A percentile compares a stretch with the other conserved stretches of the same genome.
phyloP scores from a whole-genome alignment of 1,140 invertebrate species.

The Drosophila repletoides region DNA sequence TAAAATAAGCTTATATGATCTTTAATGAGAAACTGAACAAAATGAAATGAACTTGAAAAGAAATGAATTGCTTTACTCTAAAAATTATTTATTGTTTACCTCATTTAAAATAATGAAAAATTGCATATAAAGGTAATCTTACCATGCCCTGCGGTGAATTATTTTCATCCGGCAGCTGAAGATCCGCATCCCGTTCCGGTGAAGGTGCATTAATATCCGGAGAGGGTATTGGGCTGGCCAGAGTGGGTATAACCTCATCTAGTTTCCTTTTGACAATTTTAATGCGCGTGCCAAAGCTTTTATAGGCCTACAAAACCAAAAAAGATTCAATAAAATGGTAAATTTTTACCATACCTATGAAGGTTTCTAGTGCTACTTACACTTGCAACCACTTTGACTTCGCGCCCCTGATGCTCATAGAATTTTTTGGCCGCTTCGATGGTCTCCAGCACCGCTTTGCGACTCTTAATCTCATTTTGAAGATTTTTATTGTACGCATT shows the following conservation, averaged over 20 bases:
- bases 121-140: background rate
- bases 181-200: constrained; percentile 90
- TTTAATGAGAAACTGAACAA: too few relatives aligned
- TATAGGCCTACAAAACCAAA: constrained; percentile 88
- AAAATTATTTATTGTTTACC: too few relatives aligned
- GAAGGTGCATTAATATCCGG: constrained; percentile 92
- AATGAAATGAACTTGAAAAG: too few relatives aligned
- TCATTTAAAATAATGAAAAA: too few relatives aligned
- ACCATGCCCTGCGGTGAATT: constrained; percentile 58
- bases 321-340: background rate
- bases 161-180: constrained; percentile 86
- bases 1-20: too few relatives aligned
- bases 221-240: constrained; percentile 88
- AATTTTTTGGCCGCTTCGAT: constrained; percentile 92
- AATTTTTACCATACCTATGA: background rate
- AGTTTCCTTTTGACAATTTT: constrained; percentile 92
- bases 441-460: constrained; percentile 88
- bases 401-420: constrained; percentile 93
- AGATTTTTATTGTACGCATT: constrained; percentile 91
- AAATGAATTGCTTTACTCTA: too few relatives aligned
- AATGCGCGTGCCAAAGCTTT: constrained; percentile 93
- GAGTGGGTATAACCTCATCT: constrained; percentile 87
- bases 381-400: constrained; percentile 96
- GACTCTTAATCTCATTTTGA: constrained; percentile 91
- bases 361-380: constrained; percentile 85